Conservation (phyloP, 2,113 vertebrate genomes). For the Grallaria varia region DNA sequence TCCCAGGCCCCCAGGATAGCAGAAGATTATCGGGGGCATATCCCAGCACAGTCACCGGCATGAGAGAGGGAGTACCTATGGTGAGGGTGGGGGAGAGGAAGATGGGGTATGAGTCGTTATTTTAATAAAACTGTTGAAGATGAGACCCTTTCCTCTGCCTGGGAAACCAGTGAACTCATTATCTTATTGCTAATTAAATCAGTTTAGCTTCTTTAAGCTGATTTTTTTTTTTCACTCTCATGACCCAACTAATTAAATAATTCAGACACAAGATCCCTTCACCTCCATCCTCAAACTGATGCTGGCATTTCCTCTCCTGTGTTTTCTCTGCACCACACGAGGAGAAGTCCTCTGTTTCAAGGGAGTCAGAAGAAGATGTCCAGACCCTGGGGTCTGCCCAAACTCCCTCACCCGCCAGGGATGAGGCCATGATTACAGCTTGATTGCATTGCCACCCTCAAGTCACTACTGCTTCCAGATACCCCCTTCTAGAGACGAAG, state of each 20-base stretch:
- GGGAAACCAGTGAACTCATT: not conserved
- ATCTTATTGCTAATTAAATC: not conserved
- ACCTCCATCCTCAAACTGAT: not conserved
- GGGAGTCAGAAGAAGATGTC: not conserved
- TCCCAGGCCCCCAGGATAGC: slow-evolving; percentile 61
- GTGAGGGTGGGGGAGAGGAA: not conserved
- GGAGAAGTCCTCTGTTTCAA: not conserved
- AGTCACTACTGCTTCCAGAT: not conserved
- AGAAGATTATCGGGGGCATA: slow-evolving; percentile 65
- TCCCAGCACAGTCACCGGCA: not conserved
- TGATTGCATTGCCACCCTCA: rapidly evolving
- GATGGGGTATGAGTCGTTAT: not conserved
- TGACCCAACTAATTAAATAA: not conserved
- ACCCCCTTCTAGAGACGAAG: not conserved
- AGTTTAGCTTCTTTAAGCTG: not conserved
- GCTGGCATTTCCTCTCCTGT: not conserved
- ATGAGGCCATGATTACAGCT: not conserved
- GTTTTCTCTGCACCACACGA: not conserved
- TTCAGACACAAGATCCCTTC: not conserved
- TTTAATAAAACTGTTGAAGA: not conserved
- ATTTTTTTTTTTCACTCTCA: not conserved
- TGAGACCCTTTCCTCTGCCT: not conserved
- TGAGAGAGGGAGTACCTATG: not conserved
- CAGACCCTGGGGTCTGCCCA: not conserved
- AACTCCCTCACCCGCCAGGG: not conserved